Percentiles rank a stretch among this genome's conserved stretches.
These are phyloP conservation scores for Eulemur albifrons DNA, from an alignment of 2,797 vertebrate genomes.

Conservation along the genomic window DNA sequence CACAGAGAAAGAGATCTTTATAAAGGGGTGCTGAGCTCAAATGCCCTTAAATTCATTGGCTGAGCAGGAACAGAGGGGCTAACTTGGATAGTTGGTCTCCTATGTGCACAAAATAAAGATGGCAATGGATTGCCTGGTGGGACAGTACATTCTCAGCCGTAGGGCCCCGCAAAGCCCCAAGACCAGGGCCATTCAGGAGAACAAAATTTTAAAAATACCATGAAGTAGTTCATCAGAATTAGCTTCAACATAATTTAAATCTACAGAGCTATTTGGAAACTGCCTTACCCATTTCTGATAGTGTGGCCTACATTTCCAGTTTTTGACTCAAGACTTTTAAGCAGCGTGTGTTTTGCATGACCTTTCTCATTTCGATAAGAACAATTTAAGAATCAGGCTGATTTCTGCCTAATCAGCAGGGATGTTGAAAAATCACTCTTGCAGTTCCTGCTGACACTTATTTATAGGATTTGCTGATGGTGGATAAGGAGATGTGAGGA, in stretches of 20 bases:
- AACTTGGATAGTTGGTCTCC: neutral
- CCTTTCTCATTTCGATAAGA: slow-evolving; percentile 69
- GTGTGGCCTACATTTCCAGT: slow-evolving; percentile 12
- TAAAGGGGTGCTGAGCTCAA: neutral
- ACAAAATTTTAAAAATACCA: neutral
- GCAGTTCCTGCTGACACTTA: slow-evolving; percentile 68
- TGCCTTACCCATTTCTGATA: neutral
- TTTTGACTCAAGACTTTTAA: slow-evolving; percentile 28
- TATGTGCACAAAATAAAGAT: neutral
- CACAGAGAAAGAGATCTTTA: neutral
- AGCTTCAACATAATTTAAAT: neutral
- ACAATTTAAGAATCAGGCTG: slow-evolving; percentile 58
- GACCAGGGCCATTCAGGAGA: neutral
- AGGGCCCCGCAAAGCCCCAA: neutral
- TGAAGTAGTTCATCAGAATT: slow-evolving; percentile 1
- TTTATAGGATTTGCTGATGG: slow-evolving; percentile 66
- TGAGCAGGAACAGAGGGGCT: neutral
- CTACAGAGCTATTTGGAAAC: slow-evolving; percentile 33
- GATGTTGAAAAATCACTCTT: slow-evolving; percentile 65
- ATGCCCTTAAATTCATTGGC: neutral
- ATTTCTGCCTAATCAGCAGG: slow-evolving; percentile 68
- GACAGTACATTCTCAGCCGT: neutral
- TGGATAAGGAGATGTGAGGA: slow-evolving; percentile 48
- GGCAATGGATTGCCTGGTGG: neutral
- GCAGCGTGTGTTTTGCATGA: slow-evolving; percentile 53